Evolutionary conservation across 2,888 invertebrate genomes (phyloP).

Genomic region (Hipparchia semele): DNA sequence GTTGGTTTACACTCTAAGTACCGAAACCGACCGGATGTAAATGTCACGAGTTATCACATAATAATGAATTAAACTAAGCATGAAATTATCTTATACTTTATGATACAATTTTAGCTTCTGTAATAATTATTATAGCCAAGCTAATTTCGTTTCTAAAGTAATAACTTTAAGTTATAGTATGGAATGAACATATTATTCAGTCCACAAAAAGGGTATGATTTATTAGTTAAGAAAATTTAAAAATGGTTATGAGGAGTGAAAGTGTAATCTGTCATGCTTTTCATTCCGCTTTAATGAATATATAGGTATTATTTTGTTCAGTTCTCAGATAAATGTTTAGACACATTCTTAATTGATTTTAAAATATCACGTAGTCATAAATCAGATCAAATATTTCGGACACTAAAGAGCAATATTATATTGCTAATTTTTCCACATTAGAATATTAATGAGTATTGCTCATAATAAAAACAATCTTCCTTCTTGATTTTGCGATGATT

Average conservation of each 20-base stretch:
- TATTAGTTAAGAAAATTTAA: constrained; percentile 17
- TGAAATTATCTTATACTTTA: constrained; percentile 5
- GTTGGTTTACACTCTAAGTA: constrained; percentile 24
- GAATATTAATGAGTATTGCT: background rate
- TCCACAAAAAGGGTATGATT: constrained; percentile 10
- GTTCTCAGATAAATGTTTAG: constrained; percentile 2
- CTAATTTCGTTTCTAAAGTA: constrained; percentile 11
- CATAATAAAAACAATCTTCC: constrained; percentile 4
- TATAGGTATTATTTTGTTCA: constrained; percentile 5
- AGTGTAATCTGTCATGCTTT: constrained; percentile 50
- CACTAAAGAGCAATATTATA: background rate
- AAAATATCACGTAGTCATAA: background rate
- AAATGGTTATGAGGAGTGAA: constrained; percentile 60
- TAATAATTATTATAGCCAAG: constrained; percentile 9
- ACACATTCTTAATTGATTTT: background rate
- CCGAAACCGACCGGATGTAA: constrained; percentile 52
- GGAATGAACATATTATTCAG: background rate
- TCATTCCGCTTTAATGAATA: constrained; percentile 26
- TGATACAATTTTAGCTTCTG: constrained; percentile 14
- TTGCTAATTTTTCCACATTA: background rate
- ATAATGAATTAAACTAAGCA: constrained; percentile 18
- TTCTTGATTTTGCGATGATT: constrained; percentile 11
- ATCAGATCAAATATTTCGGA: background rate
- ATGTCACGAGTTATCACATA: constrained; percentile 54
- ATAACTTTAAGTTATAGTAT: constrained; percentile 3